A percentile compares a stretch with the other conserved stretches of the same genome.
phyloP scores from a whole-genome alignment of 2,888 invertebrate genomes.

The Orthonychiurus folsomi region DNA sequence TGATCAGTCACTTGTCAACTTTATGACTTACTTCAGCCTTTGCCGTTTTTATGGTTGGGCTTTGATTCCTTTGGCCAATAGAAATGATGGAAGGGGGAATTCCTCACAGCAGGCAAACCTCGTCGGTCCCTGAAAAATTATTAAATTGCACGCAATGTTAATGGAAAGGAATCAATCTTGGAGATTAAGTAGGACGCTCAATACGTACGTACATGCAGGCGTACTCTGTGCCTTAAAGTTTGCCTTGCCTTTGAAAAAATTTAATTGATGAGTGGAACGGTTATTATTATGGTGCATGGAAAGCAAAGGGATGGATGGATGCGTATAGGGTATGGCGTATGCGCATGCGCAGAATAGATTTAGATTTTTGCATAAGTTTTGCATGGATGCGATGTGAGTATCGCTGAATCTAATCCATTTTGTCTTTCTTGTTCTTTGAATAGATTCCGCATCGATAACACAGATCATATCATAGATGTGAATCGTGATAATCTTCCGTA shows the following conservation, averaged over 20 bases:
- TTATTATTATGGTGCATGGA: not conserved
- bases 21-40: not conserved
- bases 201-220: too few relatives aligned
- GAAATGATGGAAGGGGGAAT: too few relatives aligned
- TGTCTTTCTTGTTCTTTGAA: conserved; percentile 42
- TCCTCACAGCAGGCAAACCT: not conserved
- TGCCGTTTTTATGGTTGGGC: too few relatives aligned
- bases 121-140: not conserved
- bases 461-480: conserved; percentile 91
- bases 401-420: conserved; percentile 3
- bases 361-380: conserved; percentile 1
- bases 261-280: not conserved
- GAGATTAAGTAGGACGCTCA: not conserved
- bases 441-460: conserved; percentile 92
- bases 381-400: not conserved
- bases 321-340: not conserved
- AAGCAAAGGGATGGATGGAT: not conserved
- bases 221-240: too few relatives aligned
- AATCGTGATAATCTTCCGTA: conserved; percentile 87
- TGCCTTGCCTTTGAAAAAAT: not conserved
- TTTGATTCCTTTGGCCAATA: too few relatives aligned
- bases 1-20: conserved; percentile 7
- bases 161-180: not conserved
- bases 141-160: not conserved
- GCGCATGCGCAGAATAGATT: not conserved